Evolutionary conservation across 2,113 vertebrate genomes (phyloP), one percentile per base, ranked within the genome.

Genomic region (Microtus richardsoni): DNA sequence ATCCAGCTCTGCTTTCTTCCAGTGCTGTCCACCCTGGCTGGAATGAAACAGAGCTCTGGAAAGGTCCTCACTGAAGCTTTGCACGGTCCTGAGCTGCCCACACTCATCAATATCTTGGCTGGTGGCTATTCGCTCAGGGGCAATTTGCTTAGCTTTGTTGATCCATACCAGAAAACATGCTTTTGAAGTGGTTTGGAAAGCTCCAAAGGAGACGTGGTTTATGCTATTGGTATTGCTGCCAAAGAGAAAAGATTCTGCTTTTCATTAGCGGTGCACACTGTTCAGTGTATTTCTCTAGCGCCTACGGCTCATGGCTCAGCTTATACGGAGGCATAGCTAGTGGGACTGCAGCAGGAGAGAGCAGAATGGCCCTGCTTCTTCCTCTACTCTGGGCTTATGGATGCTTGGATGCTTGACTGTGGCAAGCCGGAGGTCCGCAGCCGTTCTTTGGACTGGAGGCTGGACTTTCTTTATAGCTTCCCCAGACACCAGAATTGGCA

Each of bases 181-280:
- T 91, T 97, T 97, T 97, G 96, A 97, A 96, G 96, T 97, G 91
- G 84, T 91, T 94, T 97, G 97, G 93, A 96, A 93, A 88, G 70
- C 84, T 94, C 88, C 75, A 21, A 89, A 93, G 92, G 91, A 94
- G 66, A 90, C 1, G 9, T 91, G 89, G 89, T 95, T 90, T 70
- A 30, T 66, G 78, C 74, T 49, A 14, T 88, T 71, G 83, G 83
- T 73, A 36, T 52, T 73, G 75, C 79, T 93, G 94, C 94, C 96
- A 93, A 90, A 52, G 66, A 91, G 84, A n/a, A 73, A 83, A 82
- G 94, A 70, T 91, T 87, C 95, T 97, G 96, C 95, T 97, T 97
- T 93, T 88, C 94, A 88, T 97, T 95, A 91, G 74, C 91, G 58
- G 74, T 62, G 77, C 58, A 3, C 33, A 89, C 52, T 5, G 49